phyloP scores from a whole-genome alignment of 2,888 invertebrate species.

The Drosophila tanythrix region DNA sequence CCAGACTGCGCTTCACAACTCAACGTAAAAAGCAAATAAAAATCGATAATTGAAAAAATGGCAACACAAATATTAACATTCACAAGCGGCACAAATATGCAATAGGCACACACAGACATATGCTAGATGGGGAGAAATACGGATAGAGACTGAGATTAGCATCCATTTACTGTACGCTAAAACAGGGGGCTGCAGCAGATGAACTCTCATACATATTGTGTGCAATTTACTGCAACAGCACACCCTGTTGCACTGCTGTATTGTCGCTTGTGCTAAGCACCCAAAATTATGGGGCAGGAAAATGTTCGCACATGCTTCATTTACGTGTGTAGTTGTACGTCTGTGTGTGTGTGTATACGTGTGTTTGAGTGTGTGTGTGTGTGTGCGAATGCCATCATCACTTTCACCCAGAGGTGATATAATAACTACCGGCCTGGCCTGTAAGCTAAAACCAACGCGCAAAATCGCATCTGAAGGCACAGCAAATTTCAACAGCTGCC shows the following conservation, averaged over 20 bases:
- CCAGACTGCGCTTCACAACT: constrained; percentile 43
- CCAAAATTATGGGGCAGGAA: constrained; percentile 67
- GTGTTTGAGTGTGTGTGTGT: constrained; percentile 18
- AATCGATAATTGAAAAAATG: constrained; percentile 75
- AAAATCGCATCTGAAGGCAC: constrained; percentile 43
- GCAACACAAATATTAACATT: constrained; percentile 70
- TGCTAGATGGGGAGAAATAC: neutral
- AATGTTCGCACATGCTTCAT: constrained; percentile 73
- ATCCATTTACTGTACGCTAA: constrained; percentile 37
- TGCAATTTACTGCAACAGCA: constrained; percentile 1
- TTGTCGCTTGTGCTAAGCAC: constrained; percentile 24
- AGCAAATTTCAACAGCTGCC: constrained; percentile 36
- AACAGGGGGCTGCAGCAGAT: constrained; percentile 21
- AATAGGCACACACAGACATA: constrained; percentile 30
- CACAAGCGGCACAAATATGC: constrained; percentile 48
- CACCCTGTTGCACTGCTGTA: constrained; percentile 8
- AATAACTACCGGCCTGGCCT: constrained; percentile 72
- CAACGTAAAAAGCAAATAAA: constrained; percentile 60
- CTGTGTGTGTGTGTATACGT: constrained; percentile 25
- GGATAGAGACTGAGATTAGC: constrained; percentile 44
- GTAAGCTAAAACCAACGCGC: constrained; percentile 54
- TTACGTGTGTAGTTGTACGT: constrained; percentile 23
- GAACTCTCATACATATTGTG: neutral
- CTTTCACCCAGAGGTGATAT: constrained; percentile 83
- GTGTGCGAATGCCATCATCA: constrained; percentile 77